phyloP scores from a whole-genome alignment of 2,797 vertebrate genomes.

The Merluccius polli region DNA sequence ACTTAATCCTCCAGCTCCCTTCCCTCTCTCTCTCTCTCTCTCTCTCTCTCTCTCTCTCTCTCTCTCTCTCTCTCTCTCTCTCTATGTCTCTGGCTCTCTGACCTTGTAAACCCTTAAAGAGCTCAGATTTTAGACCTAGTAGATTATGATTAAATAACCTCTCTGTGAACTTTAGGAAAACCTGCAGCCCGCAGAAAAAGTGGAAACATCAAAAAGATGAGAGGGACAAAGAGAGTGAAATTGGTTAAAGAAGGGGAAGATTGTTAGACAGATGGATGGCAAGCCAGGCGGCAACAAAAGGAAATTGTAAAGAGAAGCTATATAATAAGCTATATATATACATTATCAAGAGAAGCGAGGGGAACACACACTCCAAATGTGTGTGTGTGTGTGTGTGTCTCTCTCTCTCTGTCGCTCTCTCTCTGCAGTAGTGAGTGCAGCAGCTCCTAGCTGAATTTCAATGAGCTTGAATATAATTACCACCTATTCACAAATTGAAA shows the following conservation, averaged over 20 bases:
- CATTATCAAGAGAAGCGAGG: background rate
- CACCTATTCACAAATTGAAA: conserved; percentile 56
- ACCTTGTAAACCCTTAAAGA: background rate
- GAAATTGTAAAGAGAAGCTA: background rate
- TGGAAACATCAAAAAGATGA: background rate
- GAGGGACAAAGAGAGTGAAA: conserved; percentile 10
- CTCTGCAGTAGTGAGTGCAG: conserved; percentile 35
- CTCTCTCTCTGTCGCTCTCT: conserved; percentile 24
- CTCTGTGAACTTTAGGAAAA: conserved; percentile 37
- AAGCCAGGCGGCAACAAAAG: background rate
- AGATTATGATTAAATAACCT: conserved; percentile 40
- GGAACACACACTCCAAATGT: background rate
- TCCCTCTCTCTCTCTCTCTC: background rate
- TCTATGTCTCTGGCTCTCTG: conserved; percentile 9
- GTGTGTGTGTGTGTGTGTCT: background rate
- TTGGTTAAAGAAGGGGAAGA: conserved; percentile 7
- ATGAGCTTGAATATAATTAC: conserved; percentile 62
- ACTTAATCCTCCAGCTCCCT: background rate
- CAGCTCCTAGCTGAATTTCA: conserved; percentile 53
- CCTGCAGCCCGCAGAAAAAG: conserved; percentile 9
- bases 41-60: conserved; percentile 6
- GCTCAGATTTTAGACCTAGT: conserved; percentile 18
- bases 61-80: background rate
- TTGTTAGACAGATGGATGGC: background rate
- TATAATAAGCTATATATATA: no score